A percentile compares a stretch with the other conserved stretches of the same genome.
These are phyloP conservation scores for Cephalopholis sonnerati DNA, from an alignment of 2,113 vertebrate genomes.

Conservation along the genomic window DNA sequence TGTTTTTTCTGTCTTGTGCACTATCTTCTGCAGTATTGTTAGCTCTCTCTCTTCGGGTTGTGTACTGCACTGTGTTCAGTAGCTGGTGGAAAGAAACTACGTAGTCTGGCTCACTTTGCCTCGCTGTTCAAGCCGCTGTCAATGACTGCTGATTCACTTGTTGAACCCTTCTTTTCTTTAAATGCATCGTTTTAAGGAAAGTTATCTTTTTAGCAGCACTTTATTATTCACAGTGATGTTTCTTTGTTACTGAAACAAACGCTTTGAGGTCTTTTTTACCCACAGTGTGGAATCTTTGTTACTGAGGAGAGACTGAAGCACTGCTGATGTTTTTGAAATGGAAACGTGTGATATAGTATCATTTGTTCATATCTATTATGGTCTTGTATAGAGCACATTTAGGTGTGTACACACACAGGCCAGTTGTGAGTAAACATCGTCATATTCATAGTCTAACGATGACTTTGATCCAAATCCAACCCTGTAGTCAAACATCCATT, in stretches of 20 bases:
- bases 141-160: conserved; percentile 70
- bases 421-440: background rate
- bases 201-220: conserved; percentile 71
- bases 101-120: background rate
- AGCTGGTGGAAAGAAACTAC: background rate
- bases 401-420: background rate
- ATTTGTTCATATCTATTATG: conserved; percentile 39
- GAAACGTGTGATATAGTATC: conserved; percentile 21
- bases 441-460: conserved; percentile 16
- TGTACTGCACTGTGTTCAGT: conserved; percentile 17
- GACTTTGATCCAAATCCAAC: conserved; percentile 27
- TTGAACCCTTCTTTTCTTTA: conserved; percentile 17
- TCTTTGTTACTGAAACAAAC: conserved; percentile 36
- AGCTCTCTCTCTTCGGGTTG: background rate
- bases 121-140: conserved; percentile 27
- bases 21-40: conserved; percentile 34
- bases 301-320: conserved; percentile 61
- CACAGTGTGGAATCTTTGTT: conserved; percentile 45
- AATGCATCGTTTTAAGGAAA: conserved; percentile 39
- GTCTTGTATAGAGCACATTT: background rate
- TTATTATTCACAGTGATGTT: conserved; percentile 65
- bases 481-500: background rate
- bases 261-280: background rate
- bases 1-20: background rate
- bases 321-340: conserved; percentile 52